phyloP scores from a whole-genome alignment of 2,888 invertebrate genomes.

The Alcis repandata region DNA sequence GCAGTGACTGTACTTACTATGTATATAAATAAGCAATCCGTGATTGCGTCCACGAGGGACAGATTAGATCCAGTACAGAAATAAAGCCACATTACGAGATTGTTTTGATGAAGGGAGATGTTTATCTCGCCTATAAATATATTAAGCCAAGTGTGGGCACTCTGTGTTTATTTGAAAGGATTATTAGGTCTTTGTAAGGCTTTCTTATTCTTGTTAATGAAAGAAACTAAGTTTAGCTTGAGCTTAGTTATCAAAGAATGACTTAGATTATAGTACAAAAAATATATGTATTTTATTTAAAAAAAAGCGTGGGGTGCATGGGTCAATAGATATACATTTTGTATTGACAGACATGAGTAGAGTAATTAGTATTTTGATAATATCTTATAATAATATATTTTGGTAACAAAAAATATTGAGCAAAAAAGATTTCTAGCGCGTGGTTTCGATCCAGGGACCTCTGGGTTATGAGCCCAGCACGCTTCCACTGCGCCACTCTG shows the following conservation, averaged over 20 bases:
- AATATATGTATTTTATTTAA: too few relatives aligned
- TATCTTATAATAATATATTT: too few relatives aligned
- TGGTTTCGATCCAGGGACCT: too few relatives aligned
- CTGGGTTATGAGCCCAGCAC: too few relatives aligned
- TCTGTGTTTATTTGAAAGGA: slow-evolving; percentile 7
- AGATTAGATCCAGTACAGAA: slow-evolving; percentile 33
- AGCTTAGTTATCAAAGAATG: not conserved
- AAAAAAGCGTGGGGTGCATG: too few relatives aligned
- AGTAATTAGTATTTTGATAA: too few relatives aligned
- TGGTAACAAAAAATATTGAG: too few relatives aligned
- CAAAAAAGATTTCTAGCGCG: too few relatives aligned
- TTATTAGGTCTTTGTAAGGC: slow-evolving; percentile 1
- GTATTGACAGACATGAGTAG: too few relatives aligned
- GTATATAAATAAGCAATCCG: slow-evolving; percentile 18
- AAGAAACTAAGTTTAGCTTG: not conserved
- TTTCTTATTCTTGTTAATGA: not conserved
- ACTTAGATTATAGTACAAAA: too few relatives aligned
- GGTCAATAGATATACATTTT: too few relatives aligned
- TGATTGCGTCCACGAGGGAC: slow-evolving; percentile 31
- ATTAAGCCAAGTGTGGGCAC: slow-evolving; percentile 25
- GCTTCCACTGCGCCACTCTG: too few relatives aligned
- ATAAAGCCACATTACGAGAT: slow-evolving; percentile 32
- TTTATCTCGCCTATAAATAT: slow-evolving; percentile 34
- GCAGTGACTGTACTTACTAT: not conserved
- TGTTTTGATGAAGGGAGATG: slow-evolving; percentile 36